Evolutionary conservation across 2,888 invertebrate species (phyloP), one percentile per base, ranked within the genome.

Genomic region (Cybosia mesomella): DNA sequence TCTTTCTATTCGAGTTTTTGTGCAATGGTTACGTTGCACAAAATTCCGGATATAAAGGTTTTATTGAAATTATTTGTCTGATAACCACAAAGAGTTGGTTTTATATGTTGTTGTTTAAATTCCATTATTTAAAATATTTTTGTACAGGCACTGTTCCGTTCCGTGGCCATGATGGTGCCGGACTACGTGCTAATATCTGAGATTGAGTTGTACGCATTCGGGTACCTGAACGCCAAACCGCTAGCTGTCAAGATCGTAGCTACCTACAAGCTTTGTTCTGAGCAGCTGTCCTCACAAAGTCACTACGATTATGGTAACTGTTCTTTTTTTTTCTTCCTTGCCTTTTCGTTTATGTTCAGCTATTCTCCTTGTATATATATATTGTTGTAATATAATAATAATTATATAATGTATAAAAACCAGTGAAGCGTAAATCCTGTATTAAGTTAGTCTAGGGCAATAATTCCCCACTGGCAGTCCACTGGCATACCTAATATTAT

Each of bases 161-260:
- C 99, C 0, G 99, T 99, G 53, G 98, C 99, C 15, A 99, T 99
- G 99, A 99, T 99, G 98, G 98, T 99, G 22, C 99, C 99, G 0
- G 99, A 99, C 91, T 99, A 99, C 87, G 98, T 98, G 24, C 92
- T 99, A 61, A 99, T 99, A 84, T 98, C 98, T 0, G 99, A 99
- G 94, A 99, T 99, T 72, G 98, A 98, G 66, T 92, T 99, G 57
- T 99, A 99, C 85, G 98, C 99, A 0, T 98, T 97, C 87, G 99
- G 99, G 3, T 99, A 99, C 88, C 95, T 98, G 66, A 97, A 97
- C 82, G 98, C 99, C 0, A 97, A 98, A 79, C 98, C 97, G 0
- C 90, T 99, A 53, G 97, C 99, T 0, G 96, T 98, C 24, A 99
- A 99, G 94, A 99, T 99, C 83, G 98, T 99, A 3, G 98, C 98